Conservation (phyloP, 1,140 invertebrate species). For the Homalodisca vitripennis region DNA sequence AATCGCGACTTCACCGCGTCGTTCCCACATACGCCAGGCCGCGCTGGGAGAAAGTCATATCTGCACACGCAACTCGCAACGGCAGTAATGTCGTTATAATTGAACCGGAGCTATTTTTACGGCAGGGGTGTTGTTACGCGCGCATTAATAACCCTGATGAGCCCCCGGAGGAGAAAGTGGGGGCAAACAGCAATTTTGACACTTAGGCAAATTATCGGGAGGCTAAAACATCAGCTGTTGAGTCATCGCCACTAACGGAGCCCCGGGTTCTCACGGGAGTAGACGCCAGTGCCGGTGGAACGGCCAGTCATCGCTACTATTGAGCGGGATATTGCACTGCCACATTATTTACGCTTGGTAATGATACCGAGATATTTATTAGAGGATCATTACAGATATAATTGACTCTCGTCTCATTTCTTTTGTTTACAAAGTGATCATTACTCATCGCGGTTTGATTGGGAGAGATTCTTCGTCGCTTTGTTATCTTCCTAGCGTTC, state of each 20-base stretch:
- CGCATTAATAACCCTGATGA: constrained; percentile 17
- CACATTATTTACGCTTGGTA: constrained; percentile 13
- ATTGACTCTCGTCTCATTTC: background rate
- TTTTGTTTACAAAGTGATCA: constrained; percentile 17
- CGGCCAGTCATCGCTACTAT: background rate
- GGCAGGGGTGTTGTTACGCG: no score
- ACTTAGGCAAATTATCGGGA: constrained; percentile 20
- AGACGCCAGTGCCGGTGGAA: background rate
- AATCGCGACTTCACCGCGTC: no score
- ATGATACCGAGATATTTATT: constrained; percentile 8
- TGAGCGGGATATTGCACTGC: no score
- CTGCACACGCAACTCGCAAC: no score
- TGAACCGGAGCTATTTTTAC: constrained; percentile 25
- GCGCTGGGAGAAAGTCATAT: no score
- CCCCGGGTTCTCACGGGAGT: background rate
- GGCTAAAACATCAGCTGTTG: background rate
- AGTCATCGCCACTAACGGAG: constrained; percentile 12
- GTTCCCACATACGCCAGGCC: no score
- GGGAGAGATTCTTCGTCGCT: no score
- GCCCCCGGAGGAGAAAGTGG: constrained; percentile 15
- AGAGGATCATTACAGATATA: background rate
- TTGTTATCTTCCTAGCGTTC: no score
- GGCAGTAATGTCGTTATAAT: constrained; percentile 22
- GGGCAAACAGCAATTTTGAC: constrained; percentile 14
- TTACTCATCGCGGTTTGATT: no score